Evolutionary conservation across 2,888 invertebrate species (phyloP), one percentile per base, ranked within the genome.

Genomic region (Rhagonycha lutea): DNA sequence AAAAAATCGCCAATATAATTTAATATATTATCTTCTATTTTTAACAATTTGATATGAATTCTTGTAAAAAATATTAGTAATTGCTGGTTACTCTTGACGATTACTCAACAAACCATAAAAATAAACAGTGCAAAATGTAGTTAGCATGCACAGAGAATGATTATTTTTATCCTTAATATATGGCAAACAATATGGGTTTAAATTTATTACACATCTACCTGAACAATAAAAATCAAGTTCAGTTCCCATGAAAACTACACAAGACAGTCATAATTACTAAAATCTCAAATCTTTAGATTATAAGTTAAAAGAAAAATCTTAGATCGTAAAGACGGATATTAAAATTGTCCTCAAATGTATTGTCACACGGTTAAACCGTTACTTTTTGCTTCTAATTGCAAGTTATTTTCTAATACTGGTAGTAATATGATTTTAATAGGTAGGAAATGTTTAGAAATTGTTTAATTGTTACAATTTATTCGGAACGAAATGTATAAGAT

Each of bases 381-480:
- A 79, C 68, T 69, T 69, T 75, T 76, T 72, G 72, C 69, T 69
- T 28, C 47, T 75, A 69, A 74, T 80, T 80, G n/a, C 47, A 8
- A 47, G 47, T 47, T 78, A 74, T 72, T 79, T 77, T 76, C 77
- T 72, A 79, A 80, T 80, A 79, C 79, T 80, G 72, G 78, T 80
- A 78, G 80, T 81, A 80, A 81, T 81, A 80, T 78, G 77, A 75
- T 81, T 81, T 81, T 81, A 81, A 81, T 81, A 72, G 77, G 70
- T 73, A 78, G 78, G 78, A 79, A 79, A 78, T 78, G 74, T 72
- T 72, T 76, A 67, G 69, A 76, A 76, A 77, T 73, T 73, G 76
- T 70, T 29, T 60, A 62, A 72, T 76, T 76, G 68, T 72, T 68
- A 72, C 67, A 70, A 74, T 70, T 74, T 70, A 71, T 71, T 74